Conservation (phyloP, 1,140 invertebrate genomes). For the Meloidogyne exigua region DNA sequence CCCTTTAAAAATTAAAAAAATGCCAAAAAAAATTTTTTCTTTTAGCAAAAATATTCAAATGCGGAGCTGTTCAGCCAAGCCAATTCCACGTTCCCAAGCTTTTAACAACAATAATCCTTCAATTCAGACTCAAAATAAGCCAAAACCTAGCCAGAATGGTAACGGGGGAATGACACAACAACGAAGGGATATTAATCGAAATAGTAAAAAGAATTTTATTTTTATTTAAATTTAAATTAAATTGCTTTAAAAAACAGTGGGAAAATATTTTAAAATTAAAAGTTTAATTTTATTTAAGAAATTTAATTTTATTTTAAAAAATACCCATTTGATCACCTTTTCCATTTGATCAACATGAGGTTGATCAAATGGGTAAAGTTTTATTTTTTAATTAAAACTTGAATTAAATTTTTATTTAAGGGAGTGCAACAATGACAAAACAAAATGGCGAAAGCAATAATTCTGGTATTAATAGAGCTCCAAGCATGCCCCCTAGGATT, state of each 20-base stretch:
- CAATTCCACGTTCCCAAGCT: constrained; percentile 1
- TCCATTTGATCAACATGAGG: too few relatives aligned
- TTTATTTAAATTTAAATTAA: too few relatives aligned
- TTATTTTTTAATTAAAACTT: too few relatives aligned
- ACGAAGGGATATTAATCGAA: background rate
- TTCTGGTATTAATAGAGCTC: background rate
- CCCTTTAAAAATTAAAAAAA: background rate
- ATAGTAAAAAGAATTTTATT: background rate
- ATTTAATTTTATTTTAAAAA: too few relatives aligned
- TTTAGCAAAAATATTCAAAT: background rate
- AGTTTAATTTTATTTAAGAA: too few relatives aligned
- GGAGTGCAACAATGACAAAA: background rate
- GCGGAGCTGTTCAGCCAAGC: background rate
- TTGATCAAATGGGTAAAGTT: too few relatives aligned
- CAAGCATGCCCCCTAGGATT: constrained; percentile 8
- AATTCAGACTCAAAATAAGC: background rate
- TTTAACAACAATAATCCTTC: background rate
- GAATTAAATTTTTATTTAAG: background rate
- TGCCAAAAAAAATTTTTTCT: too few relatives aligned
- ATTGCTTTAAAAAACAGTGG: too few relatives aligned
- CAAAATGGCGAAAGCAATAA: background rate
- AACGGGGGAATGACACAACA: background rate
- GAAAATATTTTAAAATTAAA: too few relatives aligned
- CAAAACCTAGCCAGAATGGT: background rate
- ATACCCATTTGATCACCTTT: too few relatives aligned